Evolutionary conservation across 1,140 invertebrate genomes (phyloP).

Genomic region (Leptopilina clavipes): DNA sequence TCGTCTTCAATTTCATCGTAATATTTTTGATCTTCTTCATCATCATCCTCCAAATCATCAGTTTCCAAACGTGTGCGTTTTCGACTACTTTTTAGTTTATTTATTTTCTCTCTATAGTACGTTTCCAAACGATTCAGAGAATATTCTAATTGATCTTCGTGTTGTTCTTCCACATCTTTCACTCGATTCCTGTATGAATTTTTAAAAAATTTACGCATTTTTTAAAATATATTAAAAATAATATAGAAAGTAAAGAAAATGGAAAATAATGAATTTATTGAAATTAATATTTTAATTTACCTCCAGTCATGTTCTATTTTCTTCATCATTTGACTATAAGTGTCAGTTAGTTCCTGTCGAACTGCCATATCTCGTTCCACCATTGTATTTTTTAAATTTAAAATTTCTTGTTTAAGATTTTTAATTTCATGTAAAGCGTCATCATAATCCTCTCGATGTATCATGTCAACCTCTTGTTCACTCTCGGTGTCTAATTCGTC

Average conservation of each 20-base stretch:
- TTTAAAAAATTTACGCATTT: neutral
- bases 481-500: conserved; percentile 34
- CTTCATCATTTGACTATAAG: conserved; percentile 63
- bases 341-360: conserved; percentile 66
- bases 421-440: conserved; percentile 65
- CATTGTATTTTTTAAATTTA: conserved; percentile 56
- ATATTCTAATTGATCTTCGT: conserved; percentile 65
- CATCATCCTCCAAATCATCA: conserved; percentile 40
- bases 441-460: conserved; percentile 60
- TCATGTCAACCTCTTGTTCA: conserved; percentile 42
- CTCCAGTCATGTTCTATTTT: conserved; percentile 62
- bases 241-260: conserved; percentile 25
- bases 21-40: conserved; percentile 38
- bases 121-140: conserved; percentile 60
- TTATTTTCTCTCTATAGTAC: conserved; percentile 64
- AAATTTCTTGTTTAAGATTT: conserved; percentile 63
- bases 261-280: conserved; percentile 4
- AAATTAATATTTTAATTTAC: conserved; percentile 41
- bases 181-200: conserved; percentile 57
- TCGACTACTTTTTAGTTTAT: conserved; percentile 47
- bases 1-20: conserved; percentile 57
- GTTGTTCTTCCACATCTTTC: conserved; percentile 62
- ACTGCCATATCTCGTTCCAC: conserved; percentile 63
- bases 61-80: conserved; percentile 49
- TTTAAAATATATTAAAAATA: too few species aligned